Evolutionary conservation across 2,113 vertebrate genomes (phyloP).

Genomic region (Oreochromis tanganicae): DNA sequence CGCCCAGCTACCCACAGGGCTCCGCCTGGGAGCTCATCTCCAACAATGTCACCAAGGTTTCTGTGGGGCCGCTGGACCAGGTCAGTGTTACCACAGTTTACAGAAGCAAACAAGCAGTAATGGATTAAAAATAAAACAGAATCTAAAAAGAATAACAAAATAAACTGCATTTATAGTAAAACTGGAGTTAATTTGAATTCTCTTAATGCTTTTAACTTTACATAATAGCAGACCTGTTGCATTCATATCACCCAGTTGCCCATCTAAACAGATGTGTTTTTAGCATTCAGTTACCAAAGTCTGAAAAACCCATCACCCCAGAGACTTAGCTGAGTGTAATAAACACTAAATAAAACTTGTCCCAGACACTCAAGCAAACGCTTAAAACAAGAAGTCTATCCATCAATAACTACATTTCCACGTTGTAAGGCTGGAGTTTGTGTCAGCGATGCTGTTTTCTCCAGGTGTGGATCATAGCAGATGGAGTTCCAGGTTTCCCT

Average conservation of each 20-base stretch:
- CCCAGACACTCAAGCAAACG: not conserved
- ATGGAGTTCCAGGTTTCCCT: conserved; percentile 85
- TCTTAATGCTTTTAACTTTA: not conserved
- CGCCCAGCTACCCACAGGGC: conserved; percentile 93
- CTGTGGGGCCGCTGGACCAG: conserved; percentile 93
- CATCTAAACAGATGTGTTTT: not conserved
- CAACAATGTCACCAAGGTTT: conserved; percentile 87
- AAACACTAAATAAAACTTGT: not conserved
- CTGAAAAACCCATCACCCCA: not conserved
- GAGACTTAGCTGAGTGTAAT: not conserved
- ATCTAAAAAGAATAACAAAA: not conserved
- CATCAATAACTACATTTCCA: not conserved
- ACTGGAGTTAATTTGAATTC: not conserved
- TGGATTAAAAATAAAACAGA: not conserved
- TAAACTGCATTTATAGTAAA: not conserved
- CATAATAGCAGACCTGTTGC: not conserved
- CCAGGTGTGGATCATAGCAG: conserved; percentile 93
- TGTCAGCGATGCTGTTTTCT: not conserved
- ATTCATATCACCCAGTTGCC: not conserved
- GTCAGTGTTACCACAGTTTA: conserved; percentile 51
- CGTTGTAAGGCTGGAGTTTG: not conserved
- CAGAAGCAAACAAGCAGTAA: not conserved
- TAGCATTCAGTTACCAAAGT: not conserved
- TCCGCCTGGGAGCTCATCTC: conserved; percentile 90
- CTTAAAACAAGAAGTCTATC: not conserved